Conservation (phyloP, 23 tunicate genomes). For the Styela plicata region DNA sequence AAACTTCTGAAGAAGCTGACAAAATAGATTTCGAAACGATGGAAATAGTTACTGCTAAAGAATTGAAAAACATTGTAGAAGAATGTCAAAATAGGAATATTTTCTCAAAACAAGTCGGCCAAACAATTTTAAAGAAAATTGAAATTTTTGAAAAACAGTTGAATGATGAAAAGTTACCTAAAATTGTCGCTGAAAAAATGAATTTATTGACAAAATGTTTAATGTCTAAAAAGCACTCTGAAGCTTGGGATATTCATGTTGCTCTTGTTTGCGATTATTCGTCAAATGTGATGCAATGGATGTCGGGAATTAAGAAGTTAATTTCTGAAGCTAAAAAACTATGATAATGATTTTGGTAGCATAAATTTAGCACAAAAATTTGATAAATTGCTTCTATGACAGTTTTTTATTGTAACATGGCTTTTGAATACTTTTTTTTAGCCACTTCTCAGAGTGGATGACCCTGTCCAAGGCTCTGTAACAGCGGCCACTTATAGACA, state of each 20-base stretch:
- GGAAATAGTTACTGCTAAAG: background rate
- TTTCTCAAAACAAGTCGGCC: background rate
- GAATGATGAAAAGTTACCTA: conserved; percentile 8
- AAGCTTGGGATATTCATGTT: conserved; percentile 24
- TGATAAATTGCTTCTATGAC: too few species aligned
- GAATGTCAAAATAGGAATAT: conserved; percentile 3
- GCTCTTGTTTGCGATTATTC: conserved; percentile 26
- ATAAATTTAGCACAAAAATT: too few species aligned
- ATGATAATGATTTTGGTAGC: conserved; percentile 1
- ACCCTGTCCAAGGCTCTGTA: too few species aligned
- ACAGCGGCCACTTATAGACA: too few species aligned
- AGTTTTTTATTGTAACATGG: too few species aligned
- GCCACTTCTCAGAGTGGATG: too few species aligned
- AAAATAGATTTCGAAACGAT: background rate
- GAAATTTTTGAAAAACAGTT: conserved; percentile 23
- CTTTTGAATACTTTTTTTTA: too few species aligned
- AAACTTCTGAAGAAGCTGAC: background rate
- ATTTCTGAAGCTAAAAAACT: conserved; percentile 28
- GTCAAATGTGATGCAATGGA: conserved; percentile 34
- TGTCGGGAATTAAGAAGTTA: conserved; percentile 19
- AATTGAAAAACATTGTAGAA: conserved; percentile 1
- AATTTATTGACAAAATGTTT: conserved; percentile 6
- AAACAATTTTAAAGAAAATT: conserved; percentile 11
- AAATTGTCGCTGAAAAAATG: background rate
- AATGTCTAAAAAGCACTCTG: conserved; percentile 8